These are phyloP conservation scores for Lepus townsendii DNA, from an alignment of 2,797 vertebrate genomes.

Conservation along the genomic window DNA sequence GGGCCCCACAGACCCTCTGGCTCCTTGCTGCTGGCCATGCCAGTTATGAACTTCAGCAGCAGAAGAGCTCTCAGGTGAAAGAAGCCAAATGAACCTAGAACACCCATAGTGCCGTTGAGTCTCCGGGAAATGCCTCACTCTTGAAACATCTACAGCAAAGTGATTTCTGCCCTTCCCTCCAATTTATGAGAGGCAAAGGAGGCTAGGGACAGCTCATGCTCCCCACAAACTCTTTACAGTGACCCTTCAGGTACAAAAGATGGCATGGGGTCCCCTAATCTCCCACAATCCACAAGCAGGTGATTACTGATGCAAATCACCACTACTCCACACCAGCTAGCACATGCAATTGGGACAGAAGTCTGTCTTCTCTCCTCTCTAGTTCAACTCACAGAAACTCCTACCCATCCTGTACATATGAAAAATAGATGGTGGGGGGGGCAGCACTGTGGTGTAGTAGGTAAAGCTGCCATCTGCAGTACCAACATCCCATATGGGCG, in stretches of 20 bases:
- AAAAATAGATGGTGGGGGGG: not conserved
- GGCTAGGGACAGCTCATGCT: not conserved
- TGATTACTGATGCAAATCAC: not conserved
- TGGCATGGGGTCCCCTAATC: not conserved
- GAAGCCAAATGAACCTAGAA: constrained; percentile 5
- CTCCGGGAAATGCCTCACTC: not conserved
- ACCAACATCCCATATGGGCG: no score
- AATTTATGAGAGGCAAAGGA: not conserved
- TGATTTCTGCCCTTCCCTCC: not conserved
- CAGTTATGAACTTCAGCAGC: not conserved
- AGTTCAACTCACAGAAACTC: not conserved
- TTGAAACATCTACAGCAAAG: constrained; percentile 27
- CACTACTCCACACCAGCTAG: not conserved
- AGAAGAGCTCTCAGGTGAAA: not conserved
- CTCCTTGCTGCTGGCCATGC: not conserved
- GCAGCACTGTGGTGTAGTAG: no score
- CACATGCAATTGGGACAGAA: not conserved
- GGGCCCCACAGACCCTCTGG: not conserved
- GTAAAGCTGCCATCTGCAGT: no score
- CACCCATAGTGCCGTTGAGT: not conserved
- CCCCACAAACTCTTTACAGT: not conserved
- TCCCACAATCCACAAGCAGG: not conserved
- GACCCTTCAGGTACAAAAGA: not conserved
- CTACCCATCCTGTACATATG: not conserved
- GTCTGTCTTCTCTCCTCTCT: not conserved